Conservation (phyloP, 2,113 vertebrate species). For the Atrichornis clamosus region DNA sequence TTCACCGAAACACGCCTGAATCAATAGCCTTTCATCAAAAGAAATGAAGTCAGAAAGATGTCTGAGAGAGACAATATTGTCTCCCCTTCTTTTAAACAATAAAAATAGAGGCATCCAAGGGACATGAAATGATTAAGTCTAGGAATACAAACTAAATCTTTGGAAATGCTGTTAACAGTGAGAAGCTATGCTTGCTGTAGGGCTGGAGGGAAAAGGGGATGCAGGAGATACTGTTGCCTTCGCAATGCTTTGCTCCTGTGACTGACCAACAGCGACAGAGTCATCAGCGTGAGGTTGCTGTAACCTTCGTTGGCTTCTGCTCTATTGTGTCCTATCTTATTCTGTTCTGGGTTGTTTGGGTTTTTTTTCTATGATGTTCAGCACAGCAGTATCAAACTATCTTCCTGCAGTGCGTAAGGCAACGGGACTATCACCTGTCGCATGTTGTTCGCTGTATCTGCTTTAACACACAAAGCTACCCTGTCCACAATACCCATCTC, state of each 20-base stretch:
- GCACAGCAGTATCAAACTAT: neutral
- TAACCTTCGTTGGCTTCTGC: neutral
- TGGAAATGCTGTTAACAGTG: neutral
- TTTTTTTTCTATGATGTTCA: neutral
- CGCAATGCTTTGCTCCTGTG: neutral
- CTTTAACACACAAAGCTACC: neutral
- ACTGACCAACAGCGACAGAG: neutral
- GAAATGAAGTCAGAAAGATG: neutral
- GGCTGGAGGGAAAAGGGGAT: neutral
- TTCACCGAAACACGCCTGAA: conserved; percentile 3
- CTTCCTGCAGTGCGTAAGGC: neutral
- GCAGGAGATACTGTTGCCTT: neutral
- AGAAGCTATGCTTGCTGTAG: neutral
- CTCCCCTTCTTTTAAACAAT: neutral
- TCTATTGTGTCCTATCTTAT: neutral
- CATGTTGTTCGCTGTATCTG: neutral
- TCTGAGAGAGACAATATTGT: neutral
- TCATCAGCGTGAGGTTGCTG: fast-evolving
- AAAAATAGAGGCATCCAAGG: neutral
- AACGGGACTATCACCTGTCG: neutral
- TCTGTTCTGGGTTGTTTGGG: neutral
- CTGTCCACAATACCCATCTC: neutral
- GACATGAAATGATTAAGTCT: neutral
- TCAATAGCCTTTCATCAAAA: neutral
- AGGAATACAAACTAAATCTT: neutral